These are phyloP conservation scores for Bembecia ichneumoniformis DNA, from an alignment of 2,888 invertebrate genomes.

Conservation along the genomic window DNA sequence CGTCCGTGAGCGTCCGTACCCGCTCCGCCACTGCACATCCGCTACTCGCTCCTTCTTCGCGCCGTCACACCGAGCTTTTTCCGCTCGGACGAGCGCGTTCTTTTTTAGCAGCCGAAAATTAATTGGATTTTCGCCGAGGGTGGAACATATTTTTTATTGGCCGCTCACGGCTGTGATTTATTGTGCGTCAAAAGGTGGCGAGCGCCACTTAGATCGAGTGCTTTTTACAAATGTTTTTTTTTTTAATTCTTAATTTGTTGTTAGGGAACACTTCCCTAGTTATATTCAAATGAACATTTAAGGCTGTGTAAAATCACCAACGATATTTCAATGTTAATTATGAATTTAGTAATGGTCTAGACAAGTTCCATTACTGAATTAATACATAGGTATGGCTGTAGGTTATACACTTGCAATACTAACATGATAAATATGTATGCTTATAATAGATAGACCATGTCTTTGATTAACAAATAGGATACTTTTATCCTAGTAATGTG, in stretches of 20 bases:
- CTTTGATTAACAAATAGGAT: too few species aligned
- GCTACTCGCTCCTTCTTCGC: slow-evolving; percentile 13
- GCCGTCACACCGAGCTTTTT: slow-evolving; percentile 43
- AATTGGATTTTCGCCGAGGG: slow-evolving; percentile 72
- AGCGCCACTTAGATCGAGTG: slow-evolving; percentile 66
- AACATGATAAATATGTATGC: too few species aligned
- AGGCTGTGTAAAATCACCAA: too few species aligned
- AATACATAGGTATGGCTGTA: too few species aligned
- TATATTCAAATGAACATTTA: neutral
- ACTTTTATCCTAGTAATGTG: too few species aligned
- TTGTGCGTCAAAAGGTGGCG: slow-evolving; percentile 71
- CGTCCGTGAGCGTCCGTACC: slow-evolving; percentile 10
- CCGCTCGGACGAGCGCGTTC: slow-evolving; percentile 58
- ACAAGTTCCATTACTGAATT: too few species aligned
- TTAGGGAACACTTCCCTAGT: neutral
- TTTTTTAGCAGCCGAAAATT: slow-evolving; percentile 70
- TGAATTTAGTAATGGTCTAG: too few species aligned
- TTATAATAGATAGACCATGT: too few species aligned
- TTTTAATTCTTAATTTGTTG: neutral
- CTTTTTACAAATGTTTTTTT: slow-evolving; percentile 39
- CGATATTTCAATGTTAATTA: too few species aligned
- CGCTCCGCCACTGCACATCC: slow-evolving; percentile 9
- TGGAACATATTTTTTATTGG: slow-evolving; percentile 72
- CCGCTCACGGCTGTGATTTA: slow-evolving; percentile 69
- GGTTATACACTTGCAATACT: too few species aligned